A percentile compares a stretch with the other conserved stretches of the same genome.
phyloP scores from a whole-genome alignment of 2,888 invertebrate species.

The Merodon equestris region DNA sequence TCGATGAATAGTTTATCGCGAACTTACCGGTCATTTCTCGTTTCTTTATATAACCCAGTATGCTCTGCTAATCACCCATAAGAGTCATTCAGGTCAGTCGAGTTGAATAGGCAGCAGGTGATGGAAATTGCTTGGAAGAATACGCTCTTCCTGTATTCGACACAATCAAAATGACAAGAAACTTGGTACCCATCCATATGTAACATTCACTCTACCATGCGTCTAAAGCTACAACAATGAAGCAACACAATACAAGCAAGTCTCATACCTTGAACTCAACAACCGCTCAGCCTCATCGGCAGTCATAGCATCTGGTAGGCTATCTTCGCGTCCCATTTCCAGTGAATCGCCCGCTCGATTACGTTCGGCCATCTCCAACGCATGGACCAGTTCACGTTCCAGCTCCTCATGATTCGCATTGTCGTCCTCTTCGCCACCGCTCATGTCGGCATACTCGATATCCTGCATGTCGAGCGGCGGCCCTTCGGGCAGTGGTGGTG shows the following conservation, averaged over 20 bases:
- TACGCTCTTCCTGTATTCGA: slow-evolving; percentile 12
- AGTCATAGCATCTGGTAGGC: slow-evolving; percentile 84
- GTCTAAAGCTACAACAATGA: slow-evolving; percentile 18
- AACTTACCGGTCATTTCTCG: slow-evolving; percentile 19
- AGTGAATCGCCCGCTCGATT: slow-evolving; percentile 49
- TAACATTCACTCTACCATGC: slow-evolving; percentile 66
- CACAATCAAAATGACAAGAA: slow-evolving; percentile 71
- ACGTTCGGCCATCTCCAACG: slow-evolving; percentile 8
- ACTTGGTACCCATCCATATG: slow-evolving; percentile 16
- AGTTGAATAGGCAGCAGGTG: no score
- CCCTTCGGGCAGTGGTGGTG: slow-evolving; percentile 77
- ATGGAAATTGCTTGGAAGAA: neutral
- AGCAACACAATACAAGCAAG: slow-evolving; percentile 10
- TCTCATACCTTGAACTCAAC: slow-evolving; percentile 88
- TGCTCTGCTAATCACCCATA: slow-evolving; percentile 34
- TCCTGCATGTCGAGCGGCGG: slow-evolving; percentile 81
- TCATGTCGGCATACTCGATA: slow-evolving; percentile 81
- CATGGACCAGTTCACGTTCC: slow-evolving; percentile 60
- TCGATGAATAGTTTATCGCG: slow-evolving; percentile 71
- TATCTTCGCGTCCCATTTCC: slow-evolving; percentile 73
- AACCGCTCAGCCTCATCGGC: slow-evolving; percentile 93
- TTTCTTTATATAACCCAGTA: slow-evolving; percentile 17
- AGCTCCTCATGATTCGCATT: slow-evolving; percentile 78
- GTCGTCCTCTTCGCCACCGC: slow-evolving; percentile 80
- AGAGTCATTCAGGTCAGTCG: slow-evolving; percentile 5